Evolutionary conservation across 2,113 vertebrate genomes (phyloP), one percentile per base, ranked within the genome.

Genomic region (Ceuthmochares aereus): DNA sequence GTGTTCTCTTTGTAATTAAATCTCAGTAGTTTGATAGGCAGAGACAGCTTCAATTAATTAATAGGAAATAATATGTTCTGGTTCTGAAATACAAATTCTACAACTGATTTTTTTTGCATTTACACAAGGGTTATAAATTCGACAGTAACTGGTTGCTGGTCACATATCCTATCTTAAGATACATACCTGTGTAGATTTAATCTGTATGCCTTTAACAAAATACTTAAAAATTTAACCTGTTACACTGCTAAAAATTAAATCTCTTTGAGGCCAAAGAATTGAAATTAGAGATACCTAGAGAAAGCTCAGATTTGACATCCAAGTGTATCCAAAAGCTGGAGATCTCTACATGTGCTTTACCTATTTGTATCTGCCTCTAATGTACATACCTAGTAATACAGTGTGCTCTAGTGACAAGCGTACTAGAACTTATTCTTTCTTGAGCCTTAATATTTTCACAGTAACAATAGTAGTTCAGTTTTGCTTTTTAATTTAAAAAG

Each of bases 341-440:
- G 27, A 34, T 4, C 21, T 51, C 69, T 63, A 42, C 3, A 37
- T 36, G 7, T 37, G 11, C 34, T 90, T 78, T 82, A 52, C 69
- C 30, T 72, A 4, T 85, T 88, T 82, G 13, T 11, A 25, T 82
- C 20, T 63, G 8, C 25, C 26, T 81, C n/a, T 45, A 12, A 34
- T 62, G 30, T 42, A 54, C 16, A 54, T 3, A 12, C 6, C 5
- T 22, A 42, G 20, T 56, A 47, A 42, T 43, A 34, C 0, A 0
- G 37, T n/a, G 36, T 52, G 26, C 22, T 80, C 7, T 45, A 84
- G n/a, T 49, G 29, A 74, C 52, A 62, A 74, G 5, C 14, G 80
- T 20, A 23, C 36, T 70, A 49, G 30, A 87, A 74, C 21, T 91
- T 19, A 47, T 67, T 91, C 54, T 84, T 77, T 49, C 27, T 92